These are phyloP conservation scores for Solea senegalensis DNA, from an alignment of 2,113 vertebrate species.

Conservation along the genomic window DNA sequence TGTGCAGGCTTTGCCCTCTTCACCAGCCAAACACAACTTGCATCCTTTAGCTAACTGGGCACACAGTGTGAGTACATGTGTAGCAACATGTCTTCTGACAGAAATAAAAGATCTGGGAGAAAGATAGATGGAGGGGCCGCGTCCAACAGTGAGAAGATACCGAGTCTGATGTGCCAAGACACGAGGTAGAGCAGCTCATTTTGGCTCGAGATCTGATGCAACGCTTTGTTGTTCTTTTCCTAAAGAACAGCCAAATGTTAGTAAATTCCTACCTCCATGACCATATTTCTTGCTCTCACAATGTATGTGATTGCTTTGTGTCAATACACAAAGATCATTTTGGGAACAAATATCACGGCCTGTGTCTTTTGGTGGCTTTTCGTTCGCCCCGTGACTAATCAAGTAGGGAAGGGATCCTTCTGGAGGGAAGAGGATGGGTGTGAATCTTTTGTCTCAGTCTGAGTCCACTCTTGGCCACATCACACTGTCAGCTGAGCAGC, in stretches of 20 bases:
- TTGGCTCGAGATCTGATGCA: slow-evolving; percentile 50
- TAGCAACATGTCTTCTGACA: slow-evolving; percentile 60
- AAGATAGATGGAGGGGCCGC: slow-evolving; percentile 52
- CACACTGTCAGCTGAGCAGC: slow-evolving; percentile 64
- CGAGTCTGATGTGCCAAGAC: slow-evolving; percentile 58
- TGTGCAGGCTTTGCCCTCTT: slow-evolving; percentile 48
- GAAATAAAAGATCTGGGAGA: slow-evolving; percentile 48
- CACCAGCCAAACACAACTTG: slow-evolving; percentile 67
- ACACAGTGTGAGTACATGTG: slow-evolving; percentile 20
- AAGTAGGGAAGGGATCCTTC: slow-evolving; percentile 37
- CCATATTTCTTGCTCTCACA: background rate
- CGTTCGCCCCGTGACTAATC: slow-evolving; percentile 41
- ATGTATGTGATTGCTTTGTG: background rate
- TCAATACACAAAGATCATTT: background rate
- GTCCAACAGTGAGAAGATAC: slow-evolving; percentile 53
- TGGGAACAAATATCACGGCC: background rate
- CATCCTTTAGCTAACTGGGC: slow-evolving; percentile 36
- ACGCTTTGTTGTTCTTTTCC: slow-evolving; percentile 37
- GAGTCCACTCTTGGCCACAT: slow-evolving; percentile 63
- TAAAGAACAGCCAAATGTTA: background rate
- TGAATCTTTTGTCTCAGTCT: slow-evolving; percentile 72
- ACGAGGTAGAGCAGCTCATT: slow-evolving; percentile 53
- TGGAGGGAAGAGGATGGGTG: slow-evolving; percentile 69
- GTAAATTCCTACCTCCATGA: slow-evolving; percentile 8
- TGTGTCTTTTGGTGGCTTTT: slow-evolving; percentile 29